Percentiles rank a stretch among this genome's conserved stretches.
Conservation (phyloP, 2,797 vertebrate species). For the Triplophysa bombifrons region DNA sequence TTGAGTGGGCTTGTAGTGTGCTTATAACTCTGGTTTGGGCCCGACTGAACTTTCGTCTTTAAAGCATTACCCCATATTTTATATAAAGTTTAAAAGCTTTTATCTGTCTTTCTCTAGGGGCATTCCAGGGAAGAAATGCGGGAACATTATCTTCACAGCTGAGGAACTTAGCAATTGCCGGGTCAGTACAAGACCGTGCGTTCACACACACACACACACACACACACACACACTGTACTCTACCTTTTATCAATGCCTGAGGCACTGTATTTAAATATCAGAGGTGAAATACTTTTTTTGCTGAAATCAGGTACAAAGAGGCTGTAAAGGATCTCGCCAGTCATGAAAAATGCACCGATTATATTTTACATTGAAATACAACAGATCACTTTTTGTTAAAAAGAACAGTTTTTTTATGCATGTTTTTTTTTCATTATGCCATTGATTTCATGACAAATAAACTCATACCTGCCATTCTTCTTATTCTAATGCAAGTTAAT, state of each 20-base stretch:
- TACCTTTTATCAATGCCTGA: conserved; percentile 34
- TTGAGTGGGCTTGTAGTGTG: conserved; percentile 32
- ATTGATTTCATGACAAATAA: neutral
- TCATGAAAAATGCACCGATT: no score
- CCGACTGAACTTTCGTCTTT: conserved; percentile 44
- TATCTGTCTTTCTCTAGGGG: conserved; percentile 69
- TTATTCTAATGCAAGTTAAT: neutral
- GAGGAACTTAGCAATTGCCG: conserved; percentile 59
- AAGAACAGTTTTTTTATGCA: neutral
- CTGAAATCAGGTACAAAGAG: conserved; percentile 19
- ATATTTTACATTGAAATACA: no score
- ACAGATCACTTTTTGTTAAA: no score
- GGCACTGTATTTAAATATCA: conserved; percentile 43
- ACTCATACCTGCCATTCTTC: neutral
- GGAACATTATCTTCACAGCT: conserved; percentile 74
- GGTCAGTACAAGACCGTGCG: conserved; percentile 39
- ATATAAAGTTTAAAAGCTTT: conserved; percentile 39
- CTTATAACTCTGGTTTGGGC: conserved; percentile 17
- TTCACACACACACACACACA: conserved; percentile 29
- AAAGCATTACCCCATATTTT: conserved; percentile 34
- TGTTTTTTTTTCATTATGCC: neutral
- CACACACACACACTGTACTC: neutral
- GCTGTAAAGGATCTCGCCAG: neutral
- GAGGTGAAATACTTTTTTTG: conserved; percentile 24
- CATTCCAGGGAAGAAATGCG: conserved; percentile 81